phyloP scores from a whole-genome alignment of 2,888 invertebrate genomes.

The Noctua pronuba region DNA sequence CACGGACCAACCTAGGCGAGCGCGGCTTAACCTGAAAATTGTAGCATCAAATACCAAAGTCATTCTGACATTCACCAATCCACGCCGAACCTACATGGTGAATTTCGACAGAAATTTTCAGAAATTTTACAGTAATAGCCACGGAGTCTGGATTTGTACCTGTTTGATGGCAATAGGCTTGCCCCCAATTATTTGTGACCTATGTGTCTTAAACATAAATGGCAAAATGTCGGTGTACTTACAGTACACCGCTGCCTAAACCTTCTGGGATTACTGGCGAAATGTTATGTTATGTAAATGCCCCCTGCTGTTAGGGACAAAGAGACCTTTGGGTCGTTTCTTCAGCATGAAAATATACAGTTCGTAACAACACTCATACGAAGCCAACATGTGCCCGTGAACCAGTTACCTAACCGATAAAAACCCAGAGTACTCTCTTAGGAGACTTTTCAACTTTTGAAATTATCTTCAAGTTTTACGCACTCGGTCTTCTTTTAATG shows the following conservation, averaged over 20 bases:
- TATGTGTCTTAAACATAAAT: not conserved
- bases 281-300: not conserved
- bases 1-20: too few relatives aligned
- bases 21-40: too few relatives aligned
- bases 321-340: not conserved
- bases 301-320: not conserved
- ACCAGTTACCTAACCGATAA: conserved; percentile 59
- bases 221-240: not conserved
- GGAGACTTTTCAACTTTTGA: conserved; percentile 64
- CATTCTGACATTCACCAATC: too few relatives aligned
- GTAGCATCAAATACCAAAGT: too few relatives aligned
- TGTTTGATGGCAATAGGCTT: not conserved
- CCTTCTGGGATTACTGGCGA: not conserved
- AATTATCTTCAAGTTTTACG: conserved; percentile 66
- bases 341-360: conserved; percentile 1
- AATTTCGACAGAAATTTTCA: too few relatives aligned
- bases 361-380: conserved; percentile 17
- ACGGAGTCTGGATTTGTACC: not conserved
- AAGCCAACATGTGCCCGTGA: conserved; percentile 48
- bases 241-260: not conserved
- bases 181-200: not conserved
- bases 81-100: too few relatives aligned
- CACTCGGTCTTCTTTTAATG: conserved; percentile 66
- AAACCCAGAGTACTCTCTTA: conserved; percentile 58
- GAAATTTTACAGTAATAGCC: not conserved